phyloP scores from a whole-genome alignment of 1,140 invertebrate species.

The Nephotettix cincticeps region DNA sequence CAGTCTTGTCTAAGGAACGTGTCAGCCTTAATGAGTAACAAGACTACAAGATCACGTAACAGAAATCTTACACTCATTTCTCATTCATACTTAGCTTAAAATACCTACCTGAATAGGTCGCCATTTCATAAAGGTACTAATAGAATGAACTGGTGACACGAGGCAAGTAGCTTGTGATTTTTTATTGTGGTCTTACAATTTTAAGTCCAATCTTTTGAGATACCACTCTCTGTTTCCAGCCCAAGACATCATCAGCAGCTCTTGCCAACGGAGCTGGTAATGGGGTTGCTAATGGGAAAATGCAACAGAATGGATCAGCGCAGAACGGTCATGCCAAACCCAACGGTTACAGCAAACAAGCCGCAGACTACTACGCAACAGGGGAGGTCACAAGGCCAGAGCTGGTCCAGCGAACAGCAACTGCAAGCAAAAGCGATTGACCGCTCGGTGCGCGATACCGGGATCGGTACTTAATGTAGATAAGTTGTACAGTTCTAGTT shows the following conservation, averaged over 20 bases:
- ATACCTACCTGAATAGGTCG: too few species aligned
- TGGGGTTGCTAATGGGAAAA: conserved; percentile 24
- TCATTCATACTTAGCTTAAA: too few species aligned
- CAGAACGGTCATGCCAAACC: conserved; percentile 30
- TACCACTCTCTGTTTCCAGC: conserved; percentile 20
- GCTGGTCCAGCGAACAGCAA: conserved; percentile 32
- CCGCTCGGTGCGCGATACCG: not conserved
- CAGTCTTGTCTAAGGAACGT: too few species aligned
- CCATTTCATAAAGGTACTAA: too few species aligned
- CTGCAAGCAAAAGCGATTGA: not conserved
- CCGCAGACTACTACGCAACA: conserved; percentile 37
- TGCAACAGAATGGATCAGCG: conserved; percentile 23
- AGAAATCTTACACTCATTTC: too few species aligned
- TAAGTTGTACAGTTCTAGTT: conserved; percentile 6
- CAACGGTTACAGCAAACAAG: conserved; percentile 38
- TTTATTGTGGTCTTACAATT: too few species aligned
- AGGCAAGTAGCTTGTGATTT: too few species aligned
- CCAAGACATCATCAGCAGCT: not conserved
- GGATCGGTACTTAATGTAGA: conserved; percentile 10
- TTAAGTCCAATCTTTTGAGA: not conserved
- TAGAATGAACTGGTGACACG: too few species aligned
- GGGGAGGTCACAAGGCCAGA: conserved; percentile 36
- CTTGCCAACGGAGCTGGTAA: not conserved
- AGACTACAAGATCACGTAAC: too few species aligned
- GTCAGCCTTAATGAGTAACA: too few species aligned